Evolutionary conservation across 2,888 invertebrate species (phyloP), one percentile per base, ranked within the genome.

Genomic region (Philereme transversata): DNA sequence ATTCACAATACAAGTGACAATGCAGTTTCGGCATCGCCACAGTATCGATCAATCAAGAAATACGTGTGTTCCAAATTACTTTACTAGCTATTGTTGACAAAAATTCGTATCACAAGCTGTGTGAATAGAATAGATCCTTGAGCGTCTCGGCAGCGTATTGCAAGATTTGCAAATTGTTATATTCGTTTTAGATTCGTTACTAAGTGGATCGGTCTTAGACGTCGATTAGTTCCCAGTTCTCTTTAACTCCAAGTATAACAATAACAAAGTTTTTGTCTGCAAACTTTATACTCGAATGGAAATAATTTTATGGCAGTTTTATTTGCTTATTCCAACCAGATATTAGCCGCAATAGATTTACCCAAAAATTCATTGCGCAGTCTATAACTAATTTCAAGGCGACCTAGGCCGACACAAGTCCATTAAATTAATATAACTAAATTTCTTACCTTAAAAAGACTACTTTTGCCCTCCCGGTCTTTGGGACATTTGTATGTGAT

Each of bases 401-500:
- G 22, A 3, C 22, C 22, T 22, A 22, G 3, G 22, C 22, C 22
- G 22, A 22, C 22, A 22, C 3, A 22, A 22, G 22, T 22, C 22
- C 3, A 22, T 22, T 22, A 22, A 22, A 22, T 22, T 22, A 22
- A 22, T 22, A 22, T 1, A 22, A 22, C 22, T 22, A 22, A 22
- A 22, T 22, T 22, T 22, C 85, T 79, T 79, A 97, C 97, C 94
- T 96, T 95, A 87, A 97, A 97, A 62, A 96, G 94, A 86, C 94
- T 94, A 86, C 97, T 97, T 89, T 97, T 97, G 76, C 97, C 96
- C 87, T 96, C 96, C 69, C 96, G 94, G 83, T 97, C 97, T 91
- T 96, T 96, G 59, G 97, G 97, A 83, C 95, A 95, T 87, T 96
- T 97, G 90, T 97, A 97, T 70, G 95, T 95, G 81, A 96, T 95